Evolutionary conservation across 2,113 vertebrate genomes (phyloP), one percentile per base, ranked within the genome.

Genomic region (Dasyurus viverrinus): DNA sequence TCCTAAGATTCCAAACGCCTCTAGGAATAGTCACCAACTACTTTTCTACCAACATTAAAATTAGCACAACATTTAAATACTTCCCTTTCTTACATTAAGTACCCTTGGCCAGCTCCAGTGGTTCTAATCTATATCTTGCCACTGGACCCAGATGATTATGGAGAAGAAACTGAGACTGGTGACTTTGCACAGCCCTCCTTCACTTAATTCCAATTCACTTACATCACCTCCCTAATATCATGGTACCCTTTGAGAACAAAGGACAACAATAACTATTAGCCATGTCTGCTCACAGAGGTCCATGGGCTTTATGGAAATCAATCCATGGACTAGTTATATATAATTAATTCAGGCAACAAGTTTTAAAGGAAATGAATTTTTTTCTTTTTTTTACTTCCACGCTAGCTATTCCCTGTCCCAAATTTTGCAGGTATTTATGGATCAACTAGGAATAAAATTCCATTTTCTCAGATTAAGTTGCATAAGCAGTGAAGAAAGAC

Each of bases 371-470:
- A 8, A 1, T 1, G 93, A 91, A 93, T 92, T 0, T 91, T 1
- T 7, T 50, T 90, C 84, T 60, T 48, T 12, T 26, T 25, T 24
- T 16, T 0, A 25, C 14, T 76, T 42, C 60, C 16, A 94, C 30
- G 27, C 26, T 26, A 92, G 30, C 11, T 55, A 16, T 93, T 50
- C 54, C 91, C 42, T 52, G 48, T 48, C 14, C 30, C 48, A 92
- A 4, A 93, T 95, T 90, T 92, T 91, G 89, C 42, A 48, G 53
- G 48, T 95, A 92, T 84, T 16, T 42, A 47, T 16, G 23, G 95
- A 92, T 54, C 91, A 93, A 68, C 94, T 76, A 95, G 94, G 90
- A 94, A 94, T 93, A 95, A 97, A 94, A 92, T 97, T 97, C 91
- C 96, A 27, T 94, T 97, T 96, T 96, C 90, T 96, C 89, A 27